Evolutionary conservation across 2,113 vertebrate species (phyloP).

Genomic region (Cercopithecus mona): DNA sequence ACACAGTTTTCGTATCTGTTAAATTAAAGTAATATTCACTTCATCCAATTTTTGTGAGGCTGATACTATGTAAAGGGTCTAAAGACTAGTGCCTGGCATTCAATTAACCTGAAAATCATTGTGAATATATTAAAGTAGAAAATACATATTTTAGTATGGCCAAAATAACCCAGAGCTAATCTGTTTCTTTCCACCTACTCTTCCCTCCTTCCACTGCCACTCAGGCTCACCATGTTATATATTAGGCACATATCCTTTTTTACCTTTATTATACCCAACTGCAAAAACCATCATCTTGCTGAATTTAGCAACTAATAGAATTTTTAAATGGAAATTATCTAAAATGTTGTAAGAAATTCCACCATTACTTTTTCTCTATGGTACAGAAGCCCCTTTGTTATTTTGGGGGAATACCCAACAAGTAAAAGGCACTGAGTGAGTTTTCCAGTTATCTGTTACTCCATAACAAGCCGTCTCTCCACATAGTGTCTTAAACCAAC

Average conservation of each 20-base stretch:
- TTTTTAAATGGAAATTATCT: neutral
- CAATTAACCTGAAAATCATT: neutral
- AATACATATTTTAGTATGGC: neutral
- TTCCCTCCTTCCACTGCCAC: neutral
- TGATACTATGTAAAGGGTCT: neutral
- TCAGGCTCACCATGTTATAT: neutral
- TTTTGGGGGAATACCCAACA: neutral
- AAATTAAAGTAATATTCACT: neutral
- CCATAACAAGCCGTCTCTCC: neutral
- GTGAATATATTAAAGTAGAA: constrained; percentile 3
- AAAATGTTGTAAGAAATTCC: neutral
- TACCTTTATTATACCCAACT: neutral
- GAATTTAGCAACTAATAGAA: neutral
- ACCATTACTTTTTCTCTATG: neutral
- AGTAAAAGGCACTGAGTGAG: neutral
- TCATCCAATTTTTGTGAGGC: neutral
- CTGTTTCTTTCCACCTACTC: neutral
- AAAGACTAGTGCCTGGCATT: neutral
- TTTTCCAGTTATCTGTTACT: neutral
- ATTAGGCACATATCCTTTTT: neutral
- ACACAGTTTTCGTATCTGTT: neutral
- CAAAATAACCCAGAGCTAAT: neutral
- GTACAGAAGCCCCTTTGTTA: neutral
- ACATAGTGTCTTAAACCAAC: neutral
- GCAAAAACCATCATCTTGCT: neutral